Conservation (phyloP, 1,140 invertebrate genomes). For the Orchestia grillus region DNA sequence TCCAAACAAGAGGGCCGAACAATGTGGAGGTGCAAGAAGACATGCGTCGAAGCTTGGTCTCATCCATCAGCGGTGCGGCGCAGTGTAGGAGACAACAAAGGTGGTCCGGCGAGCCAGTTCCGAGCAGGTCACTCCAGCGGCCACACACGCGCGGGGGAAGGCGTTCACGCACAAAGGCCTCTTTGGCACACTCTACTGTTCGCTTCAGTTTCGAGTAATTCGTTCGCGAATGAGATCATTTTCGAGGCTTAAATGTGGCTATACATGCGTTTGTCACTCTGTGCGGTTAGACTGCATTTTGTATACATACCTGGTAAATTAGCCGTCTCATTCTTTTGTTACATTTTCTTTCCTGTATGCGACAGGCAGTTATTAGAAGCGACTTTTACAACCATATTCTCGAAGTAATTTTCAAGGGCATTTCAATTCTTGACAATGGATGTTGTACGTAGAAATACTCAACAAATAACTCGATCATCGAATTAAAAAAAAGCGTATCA, state of each 20-base stretch:
- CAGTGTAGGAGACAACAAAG: slow-evolving; percentile 16
- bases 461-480: neutral
- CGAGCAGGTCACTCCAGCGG: neutral
- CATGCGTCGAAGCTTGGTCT: slow-evolving; percentile 1
- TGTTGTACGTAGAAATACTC: neutral
- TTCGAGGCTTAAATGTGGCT: neutral
- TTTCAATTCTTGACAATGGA: neutral
- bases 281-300: neutral
- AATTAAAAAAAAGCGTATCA: neutral
- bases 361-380: neutral
- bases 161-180: neutral
- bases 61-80: slow-evolving; percentile 40
- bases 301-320: neutral
- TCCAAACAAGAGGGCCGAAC: neutral
- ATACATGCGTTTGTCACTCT: neutral
- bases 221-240: neutral
- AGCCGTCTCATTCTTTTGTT: neutral
- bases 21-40: neutral
- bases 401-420: neutral
- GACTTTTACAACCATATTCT: neutral
- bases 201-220: neutral
- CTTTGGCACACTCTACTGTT: slow-evolving; percentile 3
- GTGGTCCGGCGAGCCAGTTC: neutral
- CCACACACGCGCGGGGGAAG: neutral
- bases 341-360: neutral